Evolutionary conservation across 35 echinoderm and acorn worm genomes (phyloP).

Genomic region (Heliocidaris erythrogramma): DNA sequence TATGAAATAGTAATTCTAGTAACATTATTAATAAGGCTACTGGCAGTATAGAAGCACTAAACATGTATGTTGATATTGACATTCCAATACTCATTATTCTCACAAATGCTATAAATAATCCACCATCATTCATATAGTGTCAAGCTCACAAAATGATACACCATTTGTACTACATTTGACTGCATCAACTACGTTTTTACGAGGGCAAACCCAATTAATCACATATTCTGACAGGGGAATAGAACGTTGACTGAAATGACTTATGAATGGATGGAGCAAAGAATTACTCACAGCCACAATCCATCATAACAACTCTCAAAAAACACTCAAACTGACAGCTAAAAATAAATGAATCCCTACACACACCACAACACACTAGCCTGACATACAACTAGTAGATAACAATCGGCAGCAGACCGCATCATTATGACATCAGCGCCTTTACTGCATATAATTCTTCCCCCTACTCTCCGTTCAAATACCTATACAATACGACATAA

Average conservation of each 20-base stretch:
- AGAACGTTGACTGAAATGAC: background rate
- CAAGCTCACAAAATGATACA: no score
- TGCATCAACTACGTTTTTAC: background rate
- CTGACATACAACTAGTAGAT: background rate
- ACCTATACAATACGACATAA: conserved; percentile 31
- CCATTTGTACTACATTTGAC: no score
- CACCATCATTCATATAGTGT: no score
- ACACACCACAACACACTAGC: background rate
- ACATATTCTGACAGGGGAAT: background rate
- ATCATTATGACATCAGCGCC: background rate
- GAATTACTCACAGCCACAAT: background rate
- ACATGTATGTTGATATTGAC: background rate
- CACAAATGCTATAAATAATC: background rate
- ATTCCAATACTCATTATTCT: background rate
- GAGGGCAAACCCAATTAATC: background rate
- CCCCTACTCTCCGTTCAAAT: conserved; percentile 7
- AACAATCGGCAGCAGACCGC: background rate
- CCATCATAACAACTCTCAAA: background rate
- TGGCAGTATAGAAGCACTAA: background rate
- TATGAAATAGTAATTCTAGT: background rate
- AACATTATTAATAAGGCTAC: background rate
- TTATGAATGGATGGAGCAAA: background rate
- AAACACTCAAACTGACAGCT: background rate
- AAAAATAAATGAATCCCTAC: background rate
- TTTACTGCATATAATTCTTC: background rate